Evolutionary conservation across 2,888 invertebrate genomes (phyloP), one percentile per base, ranked within the genome.

Genomic region (Calameuta idolon): DNA sequence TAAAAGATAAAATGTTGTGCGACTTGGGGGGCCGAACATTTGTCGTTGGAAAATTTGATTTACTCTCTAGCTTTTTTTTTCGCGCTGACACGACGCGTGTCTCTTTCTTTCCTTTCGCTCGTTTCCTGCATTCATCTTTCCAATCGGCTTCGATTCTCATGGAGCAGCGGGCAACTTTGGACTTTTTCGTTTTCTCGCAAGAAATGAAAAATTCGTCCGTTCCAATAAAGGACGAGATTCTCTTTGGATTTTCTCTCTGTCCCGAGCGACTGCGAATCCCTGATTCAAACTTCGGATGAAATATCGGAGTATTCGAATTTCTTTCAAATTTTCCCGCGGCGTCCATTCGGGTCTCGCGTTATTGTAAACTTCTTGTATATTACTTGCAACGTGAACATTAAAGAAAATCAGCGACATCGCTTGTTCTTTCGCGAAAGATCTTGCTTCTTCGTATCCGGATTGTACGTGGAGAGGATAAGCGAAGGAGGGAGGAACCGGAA

Each of bases 311-410:
- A 1, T 37, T 15, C n/a, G 15, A 4, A 69, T 34, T 55, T 37
- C 69, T 69, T 78, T 80, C 76, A 77, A 80, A 80, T 79, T 78
- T 74, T 81, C 77, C 77, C 80, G 79, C 80, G 77, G 73, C 73
- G 37, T 80, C 78, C 76, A 75, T 78, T 81, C 83, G 80, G 81
- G 83, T 81, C 82, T 83, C 82, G 81, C 79, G 78, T 83, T 83
- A 83, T 76, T 85, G 87, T 89, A 88, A 89, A 89, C 87, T 89
- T 87, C 88, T 81, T 90, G 90, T 90, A 90, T 87, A 90, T 89
- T 90, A 88, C 83, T 86, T 86, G 87, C 85, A 86, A 77, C 81
- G 83, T 83, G 83, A 84, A 82, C 83, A 84, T 83, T 85, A 81
- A 82, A 76, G 75, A 76, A 69, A 75, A 73, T 74, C 34, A 80